Evolutionary conservation across 1,140 invertebrate species (phyloP), one percentile per base, ranked within the genome.

Genomic region (Polyergus mexicanus): DNA sequence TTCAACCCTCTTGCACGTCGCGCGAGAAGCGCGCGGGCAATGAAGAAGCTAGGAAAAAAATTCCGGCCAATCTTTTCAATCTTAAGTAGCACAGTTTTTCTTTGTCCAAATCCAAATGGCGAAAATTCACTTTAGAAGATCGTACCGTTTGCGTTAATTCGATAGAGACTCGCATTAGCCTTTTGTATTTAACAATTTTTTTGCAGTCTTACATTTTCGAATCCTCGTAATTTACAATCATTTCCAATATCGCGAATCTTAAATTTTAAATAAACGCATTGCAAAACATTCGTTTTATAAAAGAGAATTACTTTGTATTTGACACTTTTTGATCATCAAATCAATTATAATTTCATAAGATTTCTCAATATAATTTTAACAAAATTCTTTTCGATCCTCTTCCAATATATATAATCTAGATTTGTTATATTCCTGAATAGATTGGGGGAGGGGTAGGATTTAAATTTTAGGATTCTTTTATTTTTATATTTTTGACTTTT

Each of bases 11-110:
- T 85, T 56, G 85, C 75, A 74, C 87, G 65, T 51, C 69, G 65
- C 66, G 41, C 28, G 81, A 58, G n/a, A 25, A 38, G 77, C 47
- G 11, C 63, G 56, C 38, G 47, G 35, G 65, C 28, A 71, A 32
- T 25, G 19, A 74, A 51, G 16, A 76, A 72, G 78, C 66, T 84
- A 69, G 88, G 85, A 85, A 86, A 88, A 90, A 91, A 92, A 91
- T 92, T 92, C 88, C 77, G 85, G 77, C 88, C 87, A 92, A 93
- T 93, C 92, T 92, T 92, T 90, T 89, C 91, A 88, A 91, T 91
- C 91, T 92, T 91, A 92, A 93, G 91, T 91, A 84, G 86, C 72
- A 84, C 66, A 80, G 86, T 81, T 86, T 89, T 84, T 87, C 65
- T 63, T 78, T 68, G 65, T 63, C 60, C 51, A 16, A 10, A 22